These are phyloP conservation scores for Nasua narica DNA, from an alignment of 2,797 vertebrate species.

Conservation along the genomic window DNA sequence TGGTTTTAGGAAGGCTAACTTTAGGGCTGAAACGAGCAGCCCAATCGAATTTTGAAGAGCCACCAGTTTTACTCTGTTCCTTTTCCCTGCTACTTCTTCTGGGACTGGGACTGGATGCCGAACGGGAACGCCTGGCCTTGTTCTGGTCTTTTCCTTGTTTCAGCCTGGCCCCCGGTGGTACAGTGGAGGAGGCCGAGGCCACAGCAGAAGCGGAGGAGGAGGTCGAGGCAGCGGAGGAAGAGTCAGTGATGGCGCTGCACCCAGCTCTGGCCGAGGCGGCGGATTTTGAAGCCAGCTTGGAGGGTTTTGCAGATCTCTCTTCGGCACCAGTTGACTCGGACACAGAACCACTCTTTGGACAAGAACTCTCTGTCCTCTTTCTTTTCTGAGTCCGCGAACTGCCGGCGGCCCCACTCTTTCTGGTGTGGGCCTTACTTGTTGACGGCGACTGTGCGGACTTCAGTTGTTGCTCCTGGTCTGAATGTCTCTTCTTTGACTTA, in stretches of 20 bases:
- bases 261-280: conserved; percentile 99
- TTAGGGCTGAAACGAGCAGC: conserved; percentile 98
- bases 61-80: conserved; percentile 94
- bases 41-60: conserved; percentile 99
- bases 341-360: conserved; percentile 92
- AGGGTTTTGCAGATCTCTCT: conserved; percentile 97
- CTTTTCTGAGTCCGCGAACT: conserved; percentile 95
- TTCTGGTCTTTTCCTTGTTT: conserved; percentile 99
- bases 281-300: conserved; percentile 99
- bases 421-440: conserved; percentile 92
- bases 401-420: conserved; percentile 92
- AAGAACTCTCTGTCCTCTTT: conserved; percentile 95
- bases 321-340: conserved; percentile 94
- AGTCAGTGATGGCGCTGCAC: conserved; percentile 99
- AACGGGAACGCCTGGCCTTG: conserved; percentile 96
- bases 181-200: conserved; percentile 89
- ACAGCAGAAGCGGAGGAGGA: conserved; percentile 97
- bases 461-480: conserved; percentile 89
- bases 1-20: conserved; percentile 99
- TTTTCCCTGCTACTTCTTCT: conserved; percentile 96
- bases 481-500: conserved; percentile 95
- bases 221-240: conserved; percentile 97
- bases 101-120: conserved; percentile 97
- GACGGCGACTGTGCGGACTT: conserved; percentile 88
- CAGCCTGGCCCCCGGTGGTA: conserved; percentile 94